Evolutionary conservation across 2,888 invertebrate species (phyloP), one percentile per base, ranked within the genome.

Genomic region (Melikaiella ostensackeni): DNA sequence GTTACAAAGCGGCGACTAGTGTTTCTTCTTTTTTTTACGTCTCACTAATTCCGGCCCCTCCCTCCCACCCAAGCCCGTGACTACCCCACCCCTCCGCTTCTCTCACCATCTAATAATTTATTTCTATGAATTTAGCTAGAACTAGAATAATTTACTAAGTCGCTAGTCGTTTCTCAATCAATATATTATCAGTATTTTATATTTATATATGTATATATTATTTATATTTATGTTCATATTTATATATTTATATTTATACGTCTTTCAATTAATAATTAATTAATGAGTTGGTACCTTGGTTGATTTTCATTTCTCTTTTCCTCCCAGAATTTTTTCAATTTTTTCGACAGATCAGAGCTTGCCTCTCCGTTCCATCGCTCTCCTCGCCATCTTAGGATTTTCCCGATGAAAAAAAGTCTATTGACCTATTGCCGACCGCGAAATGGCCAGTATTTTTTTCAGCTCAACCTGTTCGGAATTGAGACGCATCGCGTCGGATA

Each of bases 221-320:
- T 93, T 93, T 93, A 93, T 93, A 83, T 84, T 73, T 78, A 80
- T 81, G 78, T 66, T 73, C 70, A 80, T 80, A 80, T 81, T 78
- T 81, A 77, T 78, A 77, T 82, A 77, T 77, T 74, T 79, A 81
- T 82, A 80, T 79, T 83, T 84, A 80, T 82, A 81, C 79, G 81
- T 81, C 81, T 84, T 82, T 83, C 79, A 80, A 92, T 83, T 83
- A 86, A 86, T 88, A 88, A 86, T 88, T 91, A 92, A 91, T 89
- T 92, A 92, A 92, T 91, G 92, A 92, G 85, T 95, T 95, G 95
- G 95, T 95, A 95, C 95, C 93, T 95, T 94, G 91, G 90, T 91
- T 94, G 93, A 94, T 94, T 94, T 94, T 82, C 74, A 57, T 63
- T 27, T 30, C 75, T 77, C 63, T 77, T 59, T 59, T 74, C 57